A percentile compares a stretch with the other conserved stretches of the same genome.
phyloP scores from a whole-genome alignment of 2,113 vertebrate genomes.

The Taurulus bubalis region DNA sequence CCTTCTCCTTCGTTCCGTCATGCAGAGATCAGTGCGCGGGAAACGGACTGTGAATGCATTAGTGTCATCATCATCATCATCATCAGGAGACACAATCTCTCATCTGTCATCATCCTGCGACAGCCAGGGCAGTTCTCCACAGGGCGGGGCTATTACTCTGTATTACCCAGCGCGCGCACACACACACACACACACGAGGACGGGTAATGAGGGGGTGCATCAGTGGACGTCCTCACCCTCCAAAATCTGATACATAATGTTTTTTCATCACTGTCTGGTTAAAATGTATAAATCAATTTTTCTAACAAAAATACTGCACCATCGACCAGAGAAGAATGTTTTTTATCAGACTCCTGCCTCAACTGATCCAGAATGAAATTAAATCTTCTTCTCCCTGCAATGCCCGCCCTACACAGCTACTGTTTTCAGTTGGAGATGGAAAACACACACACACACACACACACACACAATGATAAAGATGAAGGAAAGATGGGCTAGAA shows the following conservation, averaged over 20 bases:
- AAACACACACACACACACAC: slow-evolving; percentile 19
- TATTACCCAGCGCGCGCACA: slow-evolving; percentile 43
- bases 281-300: slow-evolving; percentile 76
- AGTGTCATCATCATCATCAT: slow-evolving; percentile 71
- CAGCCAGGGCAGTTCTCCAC: slow-evolving; percentile 63
- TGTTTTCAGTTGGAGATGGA: slow-evolving; percentile 53
- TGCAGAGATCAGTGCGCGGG: slow-evolving; percentile 55
- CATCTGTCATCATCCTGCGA: slow-evolving; percentile 73
- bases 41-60: slow-evolving; percentile 75
- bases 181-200: slow-evolving; percentile 4
- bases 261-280: slow-evolving; percentile 70
- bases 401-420: slow-evolving; percentile 30
- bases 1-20: slow-evolving; percentile 45
- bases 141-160: slow-evolving; percentile 66
- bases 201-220: slow-evolving; percentile 47
- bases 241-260: slow-evolving; percentile 60
- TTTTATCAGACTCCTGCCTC: slow-evolving; percentile 21
- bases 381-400: slow-evolving; percentile 44
- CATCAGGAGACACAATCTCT: slow-evolving; percentile 59
- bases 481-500: slow-evolving; percentile 41
- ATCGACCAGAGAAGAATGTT: slow-evolving; percentile 37
- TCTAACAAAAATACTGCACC: slow-evolving; percentile 50
- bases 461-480: slow-evolving; percentile 39
- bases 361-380: slow-evolving; percentile 61
- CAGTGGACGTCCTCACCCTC: slow-evolving; percentile 35